Evolutionary conservation across 2,113 vertebrate species (phyloP).

Genomic region (Pheucticus melanocephalus): DNA sequence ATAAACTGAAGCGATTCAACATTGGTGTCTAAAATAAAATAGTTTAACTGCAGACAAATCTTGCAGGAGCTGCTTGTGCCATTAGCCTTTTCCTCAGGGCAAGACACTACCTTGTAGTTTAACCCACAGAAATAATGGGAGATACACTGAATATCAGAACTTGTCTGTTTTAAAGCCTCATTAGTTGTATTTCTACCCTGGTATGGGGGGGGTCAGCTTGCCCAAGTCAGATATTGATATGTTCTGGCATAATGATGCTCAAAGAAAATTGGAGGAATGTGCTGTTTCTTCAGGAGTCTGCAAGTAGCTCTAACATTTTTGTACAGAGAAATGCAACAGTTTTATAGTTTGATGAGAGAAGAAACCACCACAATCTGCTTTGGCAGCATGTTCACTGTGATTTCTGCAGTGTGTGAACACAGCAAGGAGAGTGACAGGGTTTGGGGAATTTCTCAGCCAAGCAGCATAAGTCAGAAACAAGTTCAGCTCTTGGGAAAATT

Average conservation of each 20-base stretch:
- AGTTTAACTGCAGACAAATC: background rate
- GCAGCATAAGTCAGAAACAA: constrained; percentile 15
- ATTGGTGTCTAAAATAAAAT: background rate
- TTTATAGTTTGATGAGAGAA: constrained; percentile 16
- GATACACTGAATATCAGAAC: background rate
- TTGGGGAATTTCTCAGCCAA: constrained; percentile 40
- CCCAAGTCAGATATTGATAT: background rate
- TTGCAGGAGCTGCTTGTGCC: background rate
- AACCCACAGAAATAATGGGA: background rate
- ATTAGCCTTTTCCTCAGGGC: background rate
- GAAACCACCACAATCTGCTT: constrained; percentile 44
- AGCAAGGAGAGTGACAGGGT: background rate
- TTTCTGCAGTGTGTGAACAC: constrained; percentile 40
- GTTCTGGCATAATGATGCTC: background rate
- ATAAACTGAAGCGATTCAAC: background rate
- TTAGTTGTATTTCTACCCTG: background rate
- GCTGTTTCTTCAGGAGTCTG: background rate
- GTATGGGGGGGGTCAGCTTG: background rate
- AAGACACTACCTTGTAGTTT: background rate
- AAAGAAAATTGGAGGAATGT: background rate
- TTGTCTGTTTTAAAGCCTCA: background rate
- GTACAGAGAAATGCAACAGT: background rate
- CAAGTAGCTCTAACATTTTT: constrained; percentile 23
- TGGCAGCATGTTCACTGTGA: constrained; percentile 14
- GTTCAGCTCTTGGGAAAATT: background rate